Percentiles rank a stretch among this genome's conserved stretches.
Conservation (phyloP, 2,888 invertebrate species). For the Acleris sparsana region DNA sequence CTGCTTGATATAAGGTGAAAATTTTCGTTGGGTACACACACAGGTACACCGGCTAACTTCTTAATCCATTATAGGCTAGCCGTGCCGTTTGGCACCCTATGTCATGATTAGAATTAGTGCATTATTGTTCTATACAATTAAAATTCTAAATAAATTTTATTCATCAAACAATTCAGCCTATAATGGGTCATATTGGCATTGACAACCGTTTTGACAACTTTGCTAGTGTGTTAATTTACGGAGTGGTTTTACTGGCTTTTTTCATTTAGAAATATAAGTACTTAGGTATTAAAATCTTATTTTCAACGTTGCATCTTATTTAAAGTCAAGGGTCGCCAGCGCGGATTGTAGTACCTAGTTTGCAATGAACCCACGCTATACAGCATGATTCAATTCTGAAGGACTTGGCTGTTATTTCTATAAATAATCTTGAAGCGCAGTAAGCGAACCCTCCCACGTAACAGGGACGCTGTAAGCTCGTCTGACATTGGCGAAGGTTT, state of each 20-base stretch:
- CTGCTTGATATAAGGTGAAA: not conserved
- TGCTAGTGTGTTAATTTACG: too few relatives aligned
- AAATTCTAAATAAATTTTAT: too few relatives aligned
- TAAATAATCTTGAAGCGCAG: slow-evolving; percentile 13
- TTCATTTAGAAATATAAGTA: too few relatives aligned
- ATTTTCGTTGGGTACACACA: not conserved
- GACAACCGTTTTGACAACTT: too few relatives aligned
- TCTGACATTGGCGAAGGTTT: slow-evolving; percentile 16
- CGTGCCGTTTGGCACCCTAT: too few relatives aligned
- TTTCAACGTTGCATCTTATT: too few relatives aligned
- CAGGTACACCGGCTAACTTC: not conserved
- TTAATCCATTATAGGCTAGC: not conserved
- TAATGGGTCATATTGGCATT: too few relatives aligned
- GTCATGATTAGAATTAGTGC: too few relatives aligned
- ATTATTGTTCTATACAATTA: too few relatives aligned
- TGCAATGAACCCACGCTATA: slow-evolving; percentile 1
- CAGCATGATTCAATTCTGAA: not conserved
- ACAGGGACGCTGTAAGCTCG: slow-evolving; percentile 13
- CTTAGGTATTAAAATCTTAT: too few relatives aligned
- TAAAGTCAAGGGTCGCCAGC: not conserved
- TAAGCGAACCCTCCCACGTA: slow-evolving; percentile 14
- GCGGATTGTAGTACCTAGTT: not conserved
- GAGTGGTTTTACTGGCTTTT: too few relatives aligned
- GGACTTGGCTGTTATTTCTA: slow-evolving; percentile 7
- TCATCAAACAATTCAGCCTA: too few relatives aligned